Percentiles rank a stretch among this genome's conserved stretches.
phyloP scores from a whole-genome alignment of 1,140 invertebrate species.

The Polyergus mexicanus region DNA sequence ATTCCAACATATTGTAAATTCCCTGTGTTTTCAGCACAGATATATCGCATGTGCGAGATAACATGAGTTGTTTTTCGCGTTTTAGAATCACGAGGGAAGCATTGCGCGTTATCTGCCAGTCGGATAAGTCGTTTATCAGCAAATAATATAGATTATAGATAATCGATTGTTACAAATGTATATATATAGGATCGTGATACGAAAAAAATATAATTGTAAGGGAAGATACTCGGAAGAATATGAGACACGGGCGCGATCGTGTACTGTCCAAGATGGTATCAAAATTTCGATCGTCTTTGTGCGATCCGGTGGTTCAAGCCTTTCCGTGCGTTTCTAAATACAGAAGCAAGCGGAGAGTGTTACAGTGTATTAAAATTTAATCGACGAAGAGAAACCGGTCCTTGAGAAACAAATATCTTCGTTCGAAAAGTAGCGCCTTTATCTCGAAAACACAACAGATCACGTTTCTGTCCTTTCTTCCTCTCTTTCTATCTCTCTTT shows the following conservation, averaged over 20 bases:
- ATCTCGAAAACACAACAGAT: neutral
- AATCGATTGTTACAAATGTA: too few species aligned
- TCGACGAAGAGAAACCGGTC: neutral
- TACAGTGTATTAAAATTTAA: neutral
- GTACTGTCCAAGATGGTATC: too few species aligned
- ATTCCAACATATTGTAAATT: too few species aligned
- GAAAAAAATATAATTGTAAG: neutral
- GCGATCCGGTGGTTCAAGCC: neutral
- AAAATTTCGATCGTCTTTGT: neutral
- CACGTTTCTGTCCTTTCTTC: neutral
- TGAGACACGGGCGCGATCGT: too few species aligned
- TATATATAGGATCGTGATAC: neutral
- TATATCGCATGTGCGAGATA: neutral
- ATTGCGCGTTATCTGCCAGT: neutral
- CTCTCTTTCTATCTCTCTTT: neutral
- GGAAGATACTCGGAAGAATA: neutral
- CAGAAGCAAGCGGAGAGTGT: neutral
- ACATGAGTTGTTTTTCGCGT: neutral
- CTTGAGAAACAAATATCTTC: neutral
- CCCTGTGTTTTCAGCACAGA: neutral
- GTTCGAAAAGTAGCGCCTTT: constrained; percentile 30
- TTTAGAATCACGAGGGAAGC: neutral
- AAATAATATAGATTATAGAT: neutral
- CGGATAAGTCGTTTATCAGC: neutral
- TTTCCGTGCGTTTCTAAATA: neutral